Base-by-base conservation (phyloP, 1,140 invertebrate genomes). In the Nasonia giraulti region DNA sequence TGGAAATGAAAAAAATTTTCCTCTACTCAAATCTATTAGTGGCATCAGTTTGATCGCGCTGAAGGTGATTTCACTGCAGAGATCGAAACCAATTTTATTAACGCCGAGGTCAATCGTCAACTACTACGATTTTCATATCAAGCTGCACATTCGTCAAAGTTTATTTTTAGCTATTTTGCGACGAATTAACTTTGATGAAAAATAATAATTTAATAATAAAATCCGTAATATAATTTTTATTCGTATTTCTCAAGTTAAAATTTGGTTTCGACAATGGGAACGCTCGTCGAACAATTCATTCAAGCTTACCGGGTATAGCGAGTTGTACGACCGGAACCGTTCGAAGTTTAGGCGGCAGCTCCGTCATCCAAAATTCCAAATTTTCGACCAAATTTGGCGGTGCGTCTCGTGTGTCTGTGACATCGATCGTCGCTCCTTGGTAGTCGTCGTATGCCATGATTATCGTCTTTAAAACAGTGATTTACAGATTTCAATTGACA, bases 351-450 rank as follows among this genome's bases (percentile, higher is more conserved):
- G 55, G 17, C 55, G 55, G 55, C 17, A 62, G 20, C 55, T 62
- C 20, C 55, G 55, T 62, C 55, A 62, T 62, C 55, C 55, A 62
- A 62, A 62, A 62, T 62, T 62, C 55, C 55, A 62, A 62, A 62
- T n/a, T 62, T 7, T n/a, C 55, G 6, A 14, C 17, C 55, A 62
- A 62, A 62, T n/a, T 62, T 3, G 5, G 17, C 20, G 55, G 5
- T 62, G 5, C 3, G 17, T 7, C 17, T n/a, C 17, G 55, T 4
- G 20, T n/a, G 20, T 62, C 55, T 0, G 55, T 62, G 6, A n/a
- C 55, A 17, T 62, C 55, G 17, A 62, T 62, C 55, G 55, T 62
- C 17, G 55, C 55, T 20, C 55, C 55, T 62, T 62, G 55, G 55
- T 62, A 62, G 55, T 62, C 55, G n/a, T 62, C 55, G 55, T 62